Base-by-base conservation (phyloP, 2,888 invertebrate species). In the Petrolisthes manimaculis region DNA sequence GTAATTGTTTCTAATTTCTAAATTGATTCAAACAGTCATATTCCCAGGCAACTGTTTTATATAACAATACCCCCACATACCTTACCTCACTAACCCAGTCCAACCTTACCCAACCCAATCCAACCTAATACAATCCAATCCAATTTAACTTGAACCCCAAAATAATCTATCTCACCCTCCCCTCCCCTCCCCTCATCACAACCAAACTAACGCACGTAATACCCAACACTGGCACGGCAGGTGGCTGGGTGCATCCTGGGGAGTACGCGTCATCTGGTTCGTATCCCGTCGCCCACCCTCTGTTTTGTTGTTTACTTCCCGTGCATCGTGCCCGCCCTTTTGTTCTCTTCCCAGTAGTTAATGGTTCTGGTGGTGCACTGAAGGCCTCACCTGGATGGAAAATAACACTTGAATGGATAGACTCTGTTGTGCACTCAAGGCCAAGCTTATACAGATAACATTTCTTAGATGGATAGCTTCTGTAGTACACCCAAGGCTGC, bases 181-280 rank as follows among this genome's bases (percentile, higher is more conserved):
- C 53, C 8, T 55, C 55, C 9, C 56, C 4, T 12, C 5, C 55
- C 6, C 55, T 18, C 71, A 37, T 37, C 37, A 37, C 37, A 1
- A 37, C 37, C 37, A 37, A 37, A 37, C 71, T 71, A 71, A 71
- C 71, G 71, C 71, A 71, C 71, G 71, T 21, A 71, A 71, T 71
- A n/a, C 71, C 14, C 71, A 54, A 79, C 79, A 54, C 74, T 69
- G 80, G 81, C 83, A 86, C 90, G 91, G 53, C 94, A 97, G 98
- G 98, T 93, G 97, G 97, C 94, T 97, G 97, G 97, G 99, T 99
- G 91, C 98, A 99, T 94, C 99, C 99, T 92, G 99, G 98, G 92
- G 99, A 99, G 94, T 99, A 98, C 94, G 98, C 99, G 91, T 98
- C 98, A 91, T 98, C 99, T 94, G 99, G 99, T 99, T 95, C 92